phyloP scores from a whole-genome alignment of 2,113 vertebrate genomes.

The Datnioides undecimradiatus region DNA sequence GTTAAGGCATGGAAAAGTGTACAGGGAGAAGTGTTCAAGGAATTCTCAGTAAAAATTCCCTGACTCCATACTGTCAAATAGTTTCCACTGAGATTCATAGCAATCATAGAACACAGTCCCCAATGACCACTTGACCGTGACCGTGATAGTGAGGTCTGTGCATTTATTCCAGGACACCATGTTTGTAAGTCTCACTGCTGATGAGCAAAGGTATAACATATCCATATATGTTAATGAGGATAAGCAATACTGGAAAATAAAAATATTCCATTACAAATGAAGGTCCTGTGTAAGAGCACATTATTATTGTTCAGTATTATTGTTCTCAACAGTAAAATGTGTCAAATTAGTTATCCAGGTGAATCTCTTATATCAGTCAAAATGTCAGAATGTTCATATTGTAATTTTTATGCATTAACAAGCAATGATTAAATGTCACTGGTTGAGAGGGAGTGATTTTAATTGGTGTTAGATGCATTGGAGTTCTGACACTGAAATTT shows the following conservation, averaged over 20 bases:
- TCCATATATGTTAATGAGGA: not conserved
- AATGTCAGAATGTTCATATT: too few relatives aligned
- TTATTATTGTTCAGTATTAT: too few relatives aligned
- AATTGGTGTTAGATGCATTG: too few relatives aligned
- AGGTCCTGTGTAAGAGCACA: too few relatives aligned
- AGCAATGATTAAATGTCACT: too few relatives aligned
- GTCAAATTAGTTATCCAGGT: too few relatives aligned
- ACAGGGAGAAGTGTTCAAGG: conserved; percentile 17
- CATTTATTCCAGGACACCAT: not conserved
- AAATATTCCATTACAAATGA: not conserved
- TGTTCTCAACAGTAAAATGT: too few relatives aligned
- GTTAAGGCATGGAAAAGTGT: conserved; percentile 29
- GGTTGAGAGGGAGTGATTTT: too few relatives aligned
- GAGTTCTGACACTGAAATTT: too few relatives aligned
- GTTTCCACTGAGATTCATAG: conserved; percentile 7
- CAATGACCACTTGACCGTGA: not conserved
- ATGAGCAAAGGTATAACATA: not conserved
- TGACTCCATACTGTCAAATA: conserved; percentile 23
- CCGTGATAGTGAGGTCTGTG: not conserved
- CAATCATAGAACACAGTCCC: not conserved
- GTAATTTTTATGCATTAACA: too few relatives aligned
- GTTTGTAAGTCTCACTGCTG: not conserved
- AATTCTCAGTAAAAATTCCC: conserved; percentile 22
- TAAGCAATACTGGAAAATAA: not conserved
- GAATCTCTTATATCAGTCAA: too few relatives aligned